Evolutionary conservation across 2,888 invertebrate genomes (phyloP).

Genomic region (Pristionchus arcanus): DNA sequence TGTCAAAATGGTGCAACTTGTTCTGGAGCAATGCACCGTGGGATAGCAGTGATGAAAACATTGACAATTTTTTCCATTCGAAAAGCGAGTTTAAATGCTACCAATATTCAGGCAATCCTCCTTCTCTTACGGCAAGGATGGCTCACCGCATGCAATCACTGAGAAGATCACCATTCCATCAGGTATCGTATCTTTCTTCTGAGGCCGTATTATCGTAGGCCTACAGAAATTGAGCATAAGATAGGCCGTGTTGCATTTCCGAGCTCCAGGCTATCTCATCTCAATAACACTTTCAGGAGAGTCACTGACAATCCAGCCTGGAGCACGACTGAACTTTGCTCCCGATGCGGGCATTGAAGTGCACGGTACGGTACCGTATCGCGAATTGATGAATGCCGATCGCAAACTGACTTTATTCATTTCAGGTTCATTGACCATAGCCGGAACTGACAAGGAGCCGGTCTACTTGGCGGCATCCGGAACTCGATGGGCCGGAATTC

Average conservation of each 20-base stretch:
- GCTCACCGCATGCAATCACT: conserved; percentile 10
- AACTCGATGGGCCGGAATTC: background rate
- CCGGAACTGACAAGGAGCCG: background rate
- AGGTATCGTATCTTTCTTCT: too few relatives aligned
- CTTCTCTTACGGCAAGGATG: background rate
- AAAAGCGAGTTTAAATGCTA: too few relatives aligned
- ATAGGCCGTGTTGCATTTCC: too few relatives aligned
- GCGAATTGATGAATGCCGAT: background rate
- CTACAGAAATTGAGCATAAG: too few relatives aligned
- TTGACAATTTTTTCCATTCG: too few relatives aligned
- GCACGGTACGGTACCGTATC: conserved; percentile 6
- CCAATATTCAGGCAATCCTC: conserved; percentile 18
- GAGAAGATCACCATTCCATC: background rate
- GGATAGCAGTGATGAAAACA: too few relatives aligned
- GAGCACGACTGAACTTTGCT: background rate
- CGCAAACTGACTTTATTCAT: background rate
- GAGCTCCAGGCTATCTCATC: too few relatives aligned
- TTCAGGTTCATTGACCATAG: background rate
- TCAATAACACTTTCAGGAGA: background rate
- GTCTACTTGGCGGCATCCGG: background rate
- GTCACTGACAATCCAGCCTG: background rate
- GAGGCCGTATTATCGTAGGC: too few relatives aligned
- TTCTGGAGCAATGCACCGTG: too few relatives aligned
- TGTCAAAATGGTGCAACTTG: too few relatives aligned
- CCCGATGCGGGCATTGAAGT: conserved; percentile 31